phyloP scores from a whole-genome alignment of 1,140 invertebrate species.

The Diploscapter pachys region DNA sequence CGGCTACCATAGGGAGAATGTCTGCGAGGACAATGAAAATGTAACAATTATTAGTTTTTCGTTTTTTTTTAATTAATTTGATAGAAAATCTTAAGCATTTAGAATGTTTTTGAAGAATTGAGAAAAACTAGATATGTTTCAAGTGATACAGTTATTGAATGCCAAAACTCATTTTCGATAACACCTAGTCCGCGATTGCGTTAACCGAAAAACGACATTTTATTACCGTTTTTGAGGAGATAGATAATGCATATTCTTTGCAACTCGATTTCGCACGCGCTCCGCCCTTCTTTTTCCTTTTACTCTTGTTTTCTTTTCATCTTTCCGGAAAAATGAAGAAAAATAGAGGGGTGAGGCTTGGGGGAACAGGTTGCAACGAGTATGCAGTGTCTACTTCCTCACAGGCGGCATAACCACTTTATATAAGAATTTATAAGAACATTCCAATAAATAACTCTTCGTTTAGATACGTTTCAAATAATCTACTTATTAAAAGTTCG shows the following conservation, averaged over 20 bases:
- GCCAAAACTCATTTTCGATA: no score
- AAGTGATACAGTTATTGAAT: no score
- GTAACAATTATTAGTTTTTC: slow-evolving; percentile 6
- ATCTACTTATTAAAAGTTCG: not conserved
- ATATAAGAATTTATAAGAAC: not conserved
- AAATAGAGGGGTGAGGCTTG: no score
- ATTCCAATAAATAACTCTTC: not conserved
- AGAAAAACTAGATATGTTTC: no score
- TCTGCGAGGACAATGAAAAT: slow-evolving; percentile 31
- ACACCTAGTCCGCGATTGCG: not conserved
- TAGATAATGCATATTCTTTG: not conserved
- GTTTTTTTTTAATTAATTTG: not conserved
- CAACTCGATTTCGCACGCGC: not conserved
- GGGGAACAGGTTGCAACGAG: no score
- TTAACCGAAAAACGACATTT: not conserved
- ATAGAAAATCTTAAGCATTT: not conserved
- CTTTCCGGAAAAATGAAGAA: no score
- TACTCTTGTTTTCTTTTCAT: no score
- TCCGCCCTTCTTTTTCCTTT: no score
- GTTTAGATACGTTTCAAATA: not conserved
- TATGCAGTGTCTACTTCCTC: no score
- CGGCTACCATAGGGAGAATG: slow-evolving; percentile 37
- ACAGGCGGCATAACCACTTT: no score
- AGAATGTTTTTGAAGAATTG: not conserved
- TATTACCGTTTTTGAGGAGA: not conserved